These are phyloP conservation scores for Bradypodion pumilum DNA, from an alignment of 2,797 vertebrate species.

Conservation along the genomic window DNA sequence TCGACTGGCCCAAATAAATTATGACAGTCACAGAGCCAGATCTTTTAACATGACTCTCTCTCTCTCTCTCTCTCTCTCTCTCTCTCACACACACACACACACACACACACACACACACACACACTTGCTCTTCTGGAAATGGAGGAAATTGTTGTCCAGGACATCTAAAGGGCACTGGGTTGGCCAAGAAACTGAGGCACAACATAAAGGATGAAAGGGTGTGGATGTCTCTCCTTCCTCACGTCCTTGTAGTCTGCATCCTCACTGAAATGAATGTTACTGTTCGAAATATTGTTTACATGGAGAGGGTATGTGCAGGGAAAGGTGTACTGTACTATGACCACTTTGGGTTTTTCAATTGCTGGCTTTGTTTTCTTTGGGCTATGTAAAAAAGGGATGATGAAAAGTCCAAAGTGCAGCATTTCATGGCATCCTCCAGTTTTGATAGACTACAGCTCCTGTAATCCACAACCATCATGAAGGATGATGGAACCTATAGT, in stretches of 20 bases:
- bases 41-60: neutral
- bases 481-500: neutral
- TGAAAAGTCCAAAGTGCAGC: too few species aligned
- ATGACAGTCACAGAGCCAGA: neutral
- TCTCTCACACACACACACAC: too few species aligned
- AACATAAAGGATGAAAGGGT: neutral
- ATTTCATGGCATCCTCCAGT: too few species aligned
- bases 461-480: neutral
- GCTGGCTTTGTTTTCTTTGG: neutral
- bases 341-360: neutral
- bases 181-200: neutral
- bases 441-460: too few species aligned
- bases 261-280: neutral
- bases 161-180: too few species aligned
- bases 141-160: too few species aligned
- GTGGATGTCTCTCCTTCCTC: neutral
- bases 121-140: too few species aligned
- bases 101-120: too few species aligned
- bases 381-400: neutral
- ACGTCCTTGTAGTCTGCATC: neutral
- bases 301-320: neutral
- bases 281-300: neutral
- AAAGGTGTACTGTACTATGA: too few species aligned
- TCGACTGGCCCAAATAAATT: neutral
- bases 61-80: too few species aligned